Evolutionary conservation across 2,888 invertebrate species (phyloP).

Genomic region (Xanthostigma xanthostigma): DNA sequence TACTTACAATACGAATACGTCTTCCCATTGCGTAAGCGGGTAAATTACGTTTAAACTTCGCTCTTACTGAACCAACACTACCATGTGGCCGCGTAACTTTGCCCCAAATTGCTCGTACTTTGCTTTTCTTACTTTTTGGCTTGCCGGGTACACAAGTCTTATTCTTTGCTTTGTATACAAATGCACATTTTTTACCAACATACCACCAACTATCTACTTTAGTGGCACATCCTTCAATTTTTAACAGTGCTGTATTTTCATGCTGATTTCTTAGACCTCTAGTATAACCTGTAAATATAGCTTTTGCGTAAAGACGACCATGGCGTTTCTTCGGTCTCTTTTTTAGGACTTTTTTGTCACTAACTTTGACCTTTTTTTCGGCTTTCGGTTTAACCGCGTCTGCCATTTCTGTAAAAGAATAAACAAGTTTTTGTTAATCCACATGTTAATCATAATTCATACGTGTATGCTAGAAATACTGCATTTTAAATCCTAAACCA

Average conservation of each 20-base stretch:
- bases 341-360: constrained; percentile 30
- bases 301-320: constrained; percentile 90
- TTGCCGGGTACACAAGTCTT: constrained; percentile 76
- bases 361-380: constrained; percentile 39
- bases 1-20: constrained; percentile 89
- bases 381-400: constrained; percentile 43
- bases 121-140: constrained; percentile 68
- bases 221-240: constrained; percentile 77
- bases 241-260: constrained; percentile 90
- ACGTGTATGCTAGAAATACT: too few relatives aligned
- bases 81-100: constrained; percentile 96
- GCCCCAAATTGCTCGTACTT: constrained; percentile 95
- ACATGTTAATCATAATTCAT: too few relatives aligned
- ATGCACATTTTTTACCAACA: constrained; percentile 92
- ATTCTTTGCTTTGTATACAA: constrained; percentile 90
- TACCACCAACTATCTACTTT: constrained; percentile 81
- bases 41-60: constrained; percentile 92
- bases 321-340: constrained; percentile 43
- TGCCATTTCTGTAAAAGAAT: constrained; percentile 38
- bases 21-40: constrained; percentile 97
- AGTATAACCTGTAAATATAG: constrained; percentile 90
- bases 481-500: too few relatives aligned
- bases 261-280: constrained; percentile 95
- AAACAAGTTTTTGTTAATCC: not conserved
- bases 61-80: constrained; percentile 87